Evolutionary conservation across 2,113 vertebrate genomes (phyloP).

Genomic region (Emydocephalus ijimae): DNA sequence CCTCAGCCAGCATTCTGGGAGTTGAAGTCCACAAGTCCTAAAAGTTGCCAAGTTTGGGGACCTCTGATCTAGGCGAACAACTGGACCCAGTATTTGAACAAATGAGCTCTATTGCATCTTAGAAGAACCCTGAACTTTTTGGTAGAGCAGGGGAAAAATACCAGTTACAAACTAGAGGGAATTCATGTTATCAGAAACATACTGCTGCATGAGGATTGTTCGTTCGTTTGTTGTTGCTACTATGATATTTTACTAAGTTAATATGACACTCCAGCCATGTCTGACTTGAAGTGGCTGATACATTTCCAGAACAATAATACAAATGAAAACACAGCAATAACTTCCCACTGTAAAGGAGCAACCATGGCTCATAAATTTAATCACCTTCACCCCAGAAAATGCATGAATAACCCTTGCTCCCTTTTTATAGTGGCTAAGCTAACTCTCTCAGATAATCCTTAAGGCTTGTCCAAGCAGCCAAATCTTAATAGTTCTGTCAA

Average conservation of each 20-base stretch:
- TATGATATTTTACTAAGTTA: not conserved
- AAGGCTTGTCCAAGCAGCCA: not conserved
- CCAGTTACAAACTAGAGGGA: not conserved
- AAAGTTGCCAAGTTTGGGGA: too few relatives aligned
- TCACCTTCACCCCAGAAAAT: not conserved
- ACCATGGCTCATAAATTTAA: not conserved
- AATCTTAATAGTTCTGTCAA: not conserved
- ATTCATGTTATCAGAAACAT: not conserved
- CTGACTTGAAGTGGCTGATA: not conserved
- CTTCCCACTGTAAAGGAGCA: not conserved
- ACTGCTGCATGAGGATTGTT: not conserved
- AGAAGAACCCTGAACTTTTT: not conserved
- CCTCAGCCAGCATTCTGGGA: too few relatives aligned
- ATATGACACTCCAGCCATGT: not conserved
- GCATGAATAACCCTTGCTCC: not conserved
- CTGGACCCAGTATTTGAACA: not conserved
- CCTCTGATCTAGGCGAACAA: not conserved
- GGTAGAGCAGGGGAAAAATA: not conserved
- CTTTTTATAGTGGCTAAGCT: too few relatives aligned
- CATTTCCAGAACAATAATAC: not conserved
- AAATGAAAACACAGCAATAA: not conserved
- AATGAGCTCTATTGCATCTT: not conserved
- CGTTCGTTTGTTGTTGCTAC: too few relatives aligned
- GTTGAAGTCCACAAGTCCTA: too few relatives aligned
- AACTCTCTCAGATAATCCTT: not conserved